Evolutionary conservation across 37 sponge, comb jelly and placozoan genomes (phyloP), one percentile per base, ranked within the genome.

Genomic region (Halichondria panicea): DNA sequence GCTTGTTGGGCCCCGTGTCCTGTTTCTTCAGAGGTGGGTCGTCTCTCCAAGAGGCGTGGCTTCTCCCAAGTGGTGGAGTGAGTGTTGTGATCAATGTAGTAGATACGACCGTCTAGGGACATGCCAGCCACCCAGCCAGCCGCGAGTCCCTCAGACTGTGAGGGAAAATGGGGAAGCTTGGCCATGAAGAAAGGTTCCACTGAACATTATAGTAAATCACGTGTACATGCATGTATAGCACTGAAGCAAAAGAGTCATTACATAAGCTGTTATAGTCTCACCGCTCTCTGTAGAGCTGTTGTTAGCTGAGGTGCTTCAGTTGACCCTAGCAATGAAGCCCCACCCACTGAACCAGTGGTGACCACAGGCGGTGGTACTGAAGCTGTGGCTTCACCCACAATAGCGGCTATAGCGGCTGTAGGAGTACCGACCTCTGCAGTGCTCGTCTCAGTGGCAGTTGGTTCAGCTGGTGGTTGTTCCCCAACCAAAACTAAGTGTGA

Each of bases 61-160:
- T 78, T 80, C 52, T 76, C 91, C 93, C 93, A 93, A 12, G 86
- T 84, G 24, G 93, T 93, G 43, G 73, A 81, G 58, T 67, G 71
- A 34, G 82, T 86, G 71, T 55, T 78, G 56, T 93, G 94, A 70
- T 93, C 69, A 22, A 93, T 55, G 42, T 89, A 93, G 38, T 86
- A 93, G 41, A 64, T 59, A 3, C 84, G 50, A 1, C 90, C 90
- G 19, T 78, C 63, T 55, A 64, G 66, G 43, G 61, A 69, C 36
- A 53, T 86, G 43, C 77, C 42, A 54, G 58, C 53, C 77, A 86
- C 84, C 90, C 90, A 93, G 41, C 84, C 81, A 40, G 73, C 73
- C 24, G 79, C 74, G 1, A 85, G 79, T 18, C 68, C 78, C 24
- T 67, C 31, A 8, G 56, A 45, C 69, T 75, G 53, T 12, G 53